Percentiles rank a stretch among this genome's conserved stretches.
These are phyloP conservation scores for Pachymerium ferrugineum DNA, from an alignment of 2,888 invertebrate genomes.

Conservation along the genomic window DNA sequence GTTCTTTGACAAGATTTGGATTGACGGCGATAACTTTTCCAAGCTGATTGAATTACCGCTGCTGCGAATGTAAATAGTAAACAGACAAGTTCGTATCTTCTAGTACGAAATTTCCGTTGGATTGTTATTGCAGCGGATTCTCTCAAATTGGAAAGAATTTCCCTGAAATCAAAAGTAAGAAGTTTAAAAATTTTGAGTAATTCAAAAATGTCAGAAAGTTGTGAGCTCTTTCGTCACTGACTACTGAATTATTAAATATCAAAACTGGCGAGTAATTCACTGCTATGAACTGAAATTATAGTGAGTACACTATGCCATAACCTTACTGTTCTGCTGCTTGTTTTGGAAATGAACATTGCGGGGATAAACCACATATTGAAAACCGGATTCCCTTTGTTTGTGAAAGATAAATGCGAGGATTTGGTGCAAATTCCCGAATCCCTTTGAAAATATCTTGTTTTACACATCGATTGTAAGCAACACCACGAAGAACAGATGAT, in stretches of 20 bases:
- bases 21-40: background rate
- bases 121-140: background rate
- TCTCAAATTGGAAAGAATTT: background rate
- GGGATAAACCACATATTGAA: too few relatives aligned
- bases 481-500: background rate
- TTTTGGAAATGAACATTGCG: background rate
- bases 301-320: too few relatives aligned
- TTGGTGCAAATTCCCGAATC: background rate
- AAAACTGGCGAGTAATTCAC: too few relatives aligned
- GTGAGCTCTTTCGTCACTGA: too few relatives aligned
- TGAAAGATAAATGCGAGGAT: background rate
- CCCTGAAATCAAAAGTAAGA: background rate
- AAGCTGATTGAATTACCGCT: background rate
- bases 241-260: too few relatives aligned
- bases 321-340: background rate
- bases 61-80: background rate
- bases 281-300: too few relatives aligned
- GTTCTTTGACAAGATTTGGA: background rate
- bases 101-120: background rate
- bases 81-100: background rate
- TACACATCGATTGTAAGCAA: background rate
- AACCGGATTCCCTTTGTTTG: background rate
- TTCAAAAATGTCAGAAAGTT: background rate
- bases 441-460: background rate
- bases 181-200: background rate